Conservation (phyloP, 2,888 invertebrate genomes). For the Eulithis testata region DNA sequence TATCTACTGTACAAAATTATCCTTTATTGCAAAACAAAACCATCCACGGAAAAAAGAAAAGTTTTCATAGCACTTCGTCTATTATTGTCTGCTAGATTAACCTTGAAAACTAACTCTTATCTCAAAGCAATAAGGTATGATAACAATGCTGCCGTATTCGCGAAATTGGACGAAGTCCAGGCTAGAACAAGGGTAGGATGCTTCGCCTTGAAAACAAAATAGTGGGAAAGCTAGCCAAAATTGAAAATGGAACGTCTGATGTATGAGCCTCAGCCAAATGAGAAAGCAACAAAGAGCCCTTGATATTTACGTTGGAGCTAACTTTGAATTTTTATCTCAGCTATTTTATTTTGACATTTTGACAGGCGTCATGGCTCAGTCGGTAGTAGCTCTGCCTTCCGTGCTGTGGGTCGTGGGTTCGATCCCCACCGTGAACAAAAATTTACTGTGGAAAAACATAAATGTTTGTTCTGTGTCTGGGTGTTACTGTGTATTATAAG, state of each 20-base stretch:
- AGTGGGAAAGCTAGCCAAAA: slow-evolving; percentile 27
- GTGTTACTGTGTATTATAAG: too few species aligned
- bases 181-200: slow-evolving; percentile 52
- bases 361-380: too few species aligned
- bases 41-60: not conserved
- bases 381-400: too few species aligned
- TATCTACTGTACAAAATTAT: too few species aligned
- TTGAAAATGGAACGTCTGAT: slow-evolving; percentile 24
- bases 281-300: slow-evolving; percentile 10
- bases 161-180: slow-evolving; percentile 63
- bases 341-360: too few species aligned
- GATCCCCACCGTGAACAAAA: too few species aligned
- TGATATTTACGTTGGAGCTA: not conserved
- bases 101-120: slow-evolving; percentile 30
- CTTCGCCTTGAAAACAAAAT: slow-evolving; percentile 55
- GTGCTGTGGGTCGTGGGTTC: too few species aligned
- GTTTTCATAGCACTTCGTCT: slow-evolving; percentile 55
- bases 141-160: slow-evolving; percentile 38
- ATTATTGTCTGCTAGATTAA: slow-evolving; percentile 7
- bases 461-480: too few species aligned
- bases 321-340: too few species aligned
- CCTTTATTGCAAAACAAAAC: too few species aligned
- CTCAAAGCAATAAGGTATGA: slow-evolving; percentile 22
- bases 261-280: slow-evolving; percentile 23
- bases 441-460: too few species aligned